A percentile compares a stretch with the other conserved stretches of the same genome.
These are phyloP conservation scores for Hylaeus anthracinus DNA, from an alignment of 1,140 invertebrate species.

Conservation along the genomic window DNA sequence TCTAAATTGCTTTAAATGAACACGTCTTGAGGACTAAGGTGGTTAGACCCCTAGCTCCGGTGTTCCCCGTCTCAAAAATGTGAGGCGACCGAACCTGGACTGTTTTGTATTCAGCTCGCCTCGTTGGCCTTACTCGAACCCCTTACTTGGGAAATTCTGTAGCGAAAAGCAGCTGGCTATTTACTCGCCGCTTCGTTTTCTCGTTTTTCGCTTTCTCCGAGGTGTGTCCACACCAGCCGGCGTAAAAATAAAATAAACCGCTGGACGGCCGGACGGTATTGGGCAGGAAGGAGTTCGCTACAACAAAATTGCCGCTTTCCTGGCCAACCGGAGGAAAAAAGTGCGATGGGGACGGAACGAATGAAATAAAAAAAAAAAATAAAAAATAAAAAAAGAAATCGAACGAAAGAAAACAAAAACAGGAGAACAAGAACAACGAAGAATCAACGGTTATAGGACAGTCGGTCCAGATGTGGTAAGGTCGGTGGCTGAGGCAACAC, in stretches of 20 bases:
- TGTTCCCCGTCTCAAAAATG: not conserved
- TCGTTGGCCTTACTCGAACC: not conserved
- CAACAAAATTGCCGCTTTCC: conserved; percentile 50
- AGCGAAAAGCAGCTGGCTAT: conserved; percentile 38
- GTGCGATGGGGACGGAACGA: conserved; percentile 10
- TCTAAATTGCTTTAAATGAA: too few species aligned
- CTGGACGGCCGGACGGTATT: conserved; percentile 37
- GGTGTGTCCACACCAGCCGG: conserved; percentile 44
- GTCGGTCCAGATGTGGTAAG: conserved; percentile 23
- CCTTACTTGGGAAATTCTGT: conserved; percentile 16
- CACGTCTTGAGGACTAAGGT: too few species aligned
- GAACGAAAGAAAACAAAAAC: not conserved
- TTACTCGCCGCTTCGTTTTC: conserved; percentile 29
- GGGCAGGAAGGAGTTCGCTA: conserved; percentile 26
- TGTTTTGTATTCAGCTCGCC: conserved; percentile 29
- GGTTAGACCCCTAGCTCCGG: not conserved
- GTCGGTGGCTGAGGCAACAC: not conserved
- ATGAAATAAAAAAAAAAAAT: not conserved
- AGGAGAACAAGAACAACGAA: not conserved
- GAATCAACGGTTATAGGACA: conserved; percentile 43
- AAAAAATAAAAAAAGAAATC: not conserved
- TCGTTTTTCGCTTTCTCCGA: conserved; percentile 22
- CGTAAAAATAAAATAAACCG: conserved; percentile 51
- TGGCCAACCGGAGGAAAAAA: not conserved
- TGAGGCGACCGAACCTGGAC: not conserved